Conservation (phyloP, 2,888 invertebrate species). For the Ditylenchus weischeri region DNA sequence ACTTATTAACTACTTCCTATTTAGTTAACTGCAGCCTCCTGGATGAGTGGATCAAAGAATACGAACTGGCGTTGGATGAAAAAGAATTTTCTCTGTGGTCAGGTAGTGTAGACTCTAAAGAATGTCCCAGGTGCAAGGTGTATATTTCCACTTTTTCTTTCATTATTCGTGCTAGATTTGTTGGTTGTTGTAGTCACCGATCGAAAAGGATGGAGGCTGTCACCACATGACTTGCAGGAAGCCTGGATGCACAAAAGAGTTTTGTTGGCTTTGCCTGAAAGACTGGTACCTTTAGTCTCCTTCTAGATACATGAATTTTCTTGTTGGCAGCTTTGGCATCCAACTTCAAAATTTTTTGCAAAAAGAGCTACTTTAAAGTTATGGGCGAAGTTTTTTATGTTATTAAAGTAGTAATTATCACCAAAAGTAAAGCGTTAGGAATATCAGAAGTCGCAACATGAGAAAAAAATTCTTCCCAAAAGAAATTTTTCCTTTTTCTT, state of each 20-base stretch:
- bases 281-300: slow-evolving; percentile 8
- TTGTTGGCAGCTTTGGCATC: too few relatives aligned
- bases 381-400: too few relatives aligned
- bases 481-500: too few relatives aligned
- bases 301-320: too few relatives aligned
- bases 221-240: slow-evolving; percentile 98
- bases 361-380: too few relatives aligned
- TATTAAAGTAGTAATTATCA: too few relatives aligned
- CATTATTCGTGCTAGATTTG: background rate
- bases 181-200: slow-evolving; percentile 15
- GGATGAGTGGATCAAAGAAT: slow-evolving; percentile 12
- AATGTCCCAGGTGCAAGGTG: slow-evolving; percentile 21
- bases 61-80: slow-evolving; percentile 6
- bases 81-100: slow-evolving; percentile 19
- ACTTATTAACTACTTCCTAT: too few relatives aligned
- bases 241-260: slow-evolving; percentile 17
- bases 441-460: too few relatives aligned
- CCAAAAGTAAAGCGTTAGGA: too few relatives aligned
- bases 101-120: slow-evolving; percentile 14
- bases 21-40: slow-evolving; percentile 12
- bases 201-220: slow-evolving; percentile 69
- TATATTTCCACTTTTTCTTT: background rate
- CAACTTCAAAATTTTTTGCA: too few relatives aligned
- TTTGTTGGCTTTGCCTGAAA: slow-evolving; percentile 25
- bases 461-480: too few relatives aligned